A percentile compares a stretch with the other conserved stretches of the same genome.
These are phyloP conservation scores for Percopsis omiscomaycus DNA, from an alignment of 2,797 vertebrate genomes.

Conservation along the genomic window DNA sequence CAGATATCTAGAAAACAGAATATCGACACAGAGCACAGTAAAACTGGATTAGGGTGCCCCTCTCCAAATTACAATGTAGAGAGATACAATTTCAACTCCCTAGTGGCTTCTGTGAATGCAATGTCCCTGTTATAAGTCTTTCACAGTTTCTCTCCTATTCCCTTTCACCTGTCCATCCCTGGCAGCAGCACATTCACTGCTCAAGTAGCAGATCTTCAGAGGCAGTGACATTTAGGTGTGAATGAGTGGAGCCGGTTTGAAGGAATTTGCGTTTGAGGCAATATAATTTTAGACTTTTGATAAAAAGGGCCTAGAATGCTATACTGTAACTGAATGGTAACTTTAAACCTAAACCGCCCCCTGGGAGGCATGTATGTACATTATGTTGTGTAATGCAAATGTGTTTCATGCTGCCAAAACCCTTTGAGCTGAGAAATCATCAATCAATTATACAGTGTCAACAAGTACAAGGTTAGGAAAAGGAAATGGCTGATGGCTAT, in stretches of 20 bases:
- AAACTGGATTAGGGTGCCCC: constrained; percentile 22
- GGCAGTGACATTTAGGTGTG: constrained; percentile 8
- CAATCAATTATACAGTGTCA: constrained; percentile 20
- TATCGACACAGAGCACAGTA: constrained; percentile 24
- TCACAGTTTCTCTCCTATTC: neutral
- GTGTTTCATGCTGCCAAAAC: constrained; percentile 17
- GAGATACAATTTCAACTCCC: neutral
- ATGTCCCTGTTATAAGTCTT: neutral
- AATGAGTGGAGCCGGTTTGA: constrained; percentile 14
- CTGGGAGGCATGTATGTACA: constrained; percentile 20
- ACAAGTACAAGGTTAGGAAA: constrained; percentile 19
- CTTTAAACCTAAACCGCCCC: constrained; percentile 14
- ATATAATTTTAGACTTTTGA: constrained; percentile 37
- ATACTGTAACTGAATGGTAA: constrained; percentile 8
- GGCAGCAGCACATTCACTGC: neutral
- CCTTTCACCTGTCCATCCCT: constrained; percentile 10
- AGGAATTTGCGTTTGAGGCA: constrained; percentile 11
- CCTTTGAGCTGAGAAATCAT: constrained; percentile 27
- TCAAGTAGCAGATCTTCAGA: constrained; percentile 8
- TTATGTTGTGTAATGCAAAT: constrained; percentile 33
- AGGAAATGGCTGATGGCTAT: constrained; percentile 28
- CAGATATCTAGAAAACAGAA: constrained; percentile 85
- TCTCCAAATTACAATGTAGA: neutral
- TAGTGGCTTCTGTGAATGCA: neutral
- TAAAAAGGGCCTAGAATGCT: constrained; percentile 13